Percentiles rank a stretch among this genome's conserved stretches.
Evolutionary conservation across 2,888 invertebrate genomes (phyloP).

Genomic region (Drosophila leonis): DNA sequence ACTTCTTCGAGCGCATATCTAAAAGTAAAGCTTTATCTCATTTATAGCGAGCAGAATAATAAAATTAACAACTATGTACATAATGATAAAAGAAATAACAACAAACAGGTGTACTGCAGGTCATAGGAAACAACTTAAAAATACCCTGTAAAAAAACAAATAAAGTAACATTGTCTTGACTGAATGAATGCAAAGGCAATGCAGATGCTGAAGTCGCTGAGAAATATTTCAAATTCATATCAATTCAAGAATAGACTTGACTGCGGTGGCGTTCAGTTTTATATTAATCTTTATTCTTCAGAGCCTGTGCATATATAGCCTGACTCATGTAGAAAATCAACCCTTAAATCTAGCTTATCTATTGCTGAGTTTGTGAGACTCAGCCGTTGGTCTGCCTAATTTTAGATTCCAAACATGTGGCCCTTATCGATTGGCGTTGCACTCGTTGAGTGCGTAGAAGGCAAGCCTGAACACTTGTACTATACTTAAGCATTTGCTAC

Average conservation of each 20-base stretch:
- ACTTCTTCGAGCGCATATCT: neutral
- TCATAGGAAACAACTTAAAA: neutral
- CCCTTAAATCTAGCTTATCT: too few species aligned
- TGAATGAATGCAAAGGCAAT: neutral
- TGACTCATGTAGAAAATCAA: too few species aligned
- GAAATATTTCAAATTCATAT: neutral
- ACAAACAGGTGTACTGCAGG: neutral
- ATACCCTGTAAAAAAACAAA: conserved; percentile 8
- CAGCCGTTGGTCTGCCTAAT: too few species aligned
- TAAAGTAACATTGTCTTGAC: neutral
- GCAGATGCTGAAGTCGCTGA: neutral
- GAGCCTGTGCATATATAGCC: too few species aligned
- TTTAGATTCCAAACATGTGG: too few species aligned
- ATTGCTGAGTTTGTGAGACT: too few species aligned
- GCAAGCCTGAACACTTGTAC: too few species aligned
- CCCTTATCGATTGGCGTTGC: too few species aligned
- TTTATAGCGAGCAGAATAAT: neutral
- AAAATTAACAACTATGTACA: conserved; percentile 11
- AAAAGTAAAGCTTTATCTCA: conserved; percentile 25
- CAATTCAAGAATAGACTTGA: too few species aligned
- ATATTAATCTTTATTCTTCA: too few species aligned
- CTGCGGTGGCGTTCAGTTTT: too few species aligned
- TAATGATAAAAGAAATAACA: conserved; percentile 6
- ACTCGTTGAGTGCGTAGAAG: too few species aligned
- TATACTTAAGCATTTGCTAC: neutral